Evolutionary conservation across 2,113 vertebrate genomes (phyloP), one percentile per base, ranked within the genome.

Genomic region (Semnornis frantzii): DNA sequence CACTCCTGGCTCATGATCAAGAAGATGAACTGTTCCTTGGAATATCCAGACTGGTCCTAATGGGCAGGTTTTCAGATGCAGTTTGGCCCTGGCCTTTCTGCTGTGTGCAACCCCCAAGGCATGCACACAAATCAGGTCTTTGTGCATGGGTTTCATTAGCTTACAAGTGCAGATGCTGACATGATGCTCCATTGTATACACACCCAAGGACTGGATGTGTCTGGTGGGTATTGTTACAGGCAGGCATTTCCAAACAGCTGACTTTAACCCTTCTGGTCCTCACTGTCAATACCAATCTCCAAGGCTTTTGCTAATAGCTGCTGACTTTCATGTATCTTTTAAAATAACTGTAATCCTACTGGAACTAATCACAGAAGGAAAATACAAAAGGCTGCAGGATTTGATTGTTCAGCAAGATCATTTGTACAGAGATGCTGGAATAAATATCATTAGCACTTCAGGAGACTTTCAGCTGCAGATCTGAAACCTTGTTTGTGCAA

Each of bases 211-310:
- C 48, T 63, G 24, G 58, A 62, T 8, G 12, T 63, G 75, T 75
- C 69, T 72, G 23, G 16, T 59, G 87, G 87, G n/a, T 76, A 37
- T 69, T 83, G 88, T 74, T 75, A 10, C 39, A 55, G 4, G 59
- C 54, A 81, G 79, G 25, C 27, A 52, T 85, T 80, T 64, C 69
- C 87, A 90, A 92, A 88, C 20, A 75, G 76, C 54, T 91, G 77
- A 20, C 31, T 92, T 96, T 78, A 94, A 93, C 85, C 85, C 90
- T 86, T 86, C 82, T 83, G 70, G 73, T 87, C 90, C 82, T 88
- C 30, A 0, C 44, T 59, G 73, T 65, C 73, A 58, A 18, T 55
- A 65, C 1, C 4, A 62, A 75, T 66, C 82, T 85, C 85, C 15
- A 42, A 81, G 85, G 76, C 10, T 88, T 95, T 81, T 83, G 39